phyloP scores from a whole-genome alignment of 1,140 invertebrate genomes.

The Panonychus citri region DNA sequence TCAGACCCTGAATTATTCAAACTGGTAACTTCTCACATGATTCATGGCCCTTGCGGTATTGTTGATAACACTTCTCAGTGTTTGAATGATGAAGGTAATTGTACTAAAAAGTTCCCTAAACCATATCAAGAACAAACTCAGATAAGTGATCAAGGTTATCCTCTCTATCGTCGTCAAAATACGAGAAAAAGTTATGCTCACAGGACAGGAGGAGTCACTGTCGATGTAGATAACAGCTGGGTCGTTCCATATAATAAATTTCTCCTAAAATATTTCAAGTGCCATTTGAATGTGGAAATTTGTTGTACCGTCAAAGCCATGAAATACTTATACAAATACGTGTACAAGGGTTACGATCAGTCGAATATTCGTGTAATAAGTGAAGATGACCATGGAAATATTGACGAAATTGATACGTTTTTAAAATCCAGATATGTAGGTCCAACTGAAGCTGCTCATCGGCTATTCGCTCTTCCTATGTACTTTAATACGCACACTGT shows the following conservation, averaged over 20 bases:
- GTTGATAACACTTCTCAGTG: neutral
- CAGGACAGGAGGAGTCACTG: neutral
- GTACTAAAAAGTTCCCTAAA: neutral
- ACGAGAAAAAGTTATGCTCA: too few species aligned
- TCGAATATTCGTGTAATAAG: neutral
- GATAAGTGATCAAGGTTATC: neutral
- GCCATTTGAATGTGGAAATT: neutral
- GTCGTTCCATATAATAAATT: neutral
- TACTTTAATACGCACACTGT: constrained; percentile 21
- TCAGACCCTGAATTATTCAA: neutral
- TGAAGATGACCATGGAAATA: too few species aligned
- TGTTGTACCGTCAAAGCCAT: neutral
- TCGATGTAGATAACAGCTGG: neutral
- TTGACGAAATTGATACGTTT: neutral
- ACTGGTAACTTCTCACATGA: neutral
- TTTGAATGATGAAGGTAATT: too few species aligned
- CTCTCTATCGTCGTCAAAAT: neutral
- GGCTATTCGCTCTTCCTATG: constrained; percentile 12
- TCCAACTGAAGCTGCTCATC: constrained; percentile 7
- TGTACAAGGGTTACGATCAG: neutral
- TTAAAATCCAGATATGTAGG: neutral
- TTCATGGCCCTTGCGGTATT: neutral
- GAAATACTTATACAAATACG: neutral
- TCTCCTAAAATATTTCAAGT: neutral
- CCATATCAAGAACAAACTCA: neutral